These are phyloP conservation scores for Cylindroiulus punctatus DNA, from an alignment of 2,888 invertebrate genomes.

Conservation along the genomic window DNA sequence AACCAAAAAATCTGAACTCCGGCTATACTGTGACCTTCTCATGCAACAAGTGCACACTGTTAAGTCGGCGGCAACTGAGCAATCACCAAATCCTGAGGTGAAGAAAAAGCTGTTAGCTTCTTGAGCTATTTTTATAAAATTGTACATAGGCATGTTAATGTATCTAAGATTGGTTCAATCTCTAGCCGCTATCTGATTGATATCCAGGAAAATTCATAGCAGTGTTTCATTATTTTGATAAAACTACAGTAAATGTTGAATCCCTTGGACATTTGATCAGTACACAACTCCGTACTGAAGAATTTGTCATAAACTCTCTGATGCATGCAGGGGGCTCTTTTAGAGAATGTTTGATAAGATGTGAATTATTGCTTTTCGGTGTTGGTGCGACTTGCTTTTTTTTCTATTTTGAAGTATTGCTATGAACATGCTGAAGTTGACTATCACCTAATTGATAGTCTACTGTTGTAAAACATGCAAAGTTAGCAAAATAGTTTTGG, in stretches of 20 bases:
- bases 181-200: too few relatives aligned
- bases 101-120: background rate
- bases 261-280: background rate
- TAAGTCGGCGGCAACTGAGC: constrained; percentile 72
- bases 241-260: background rate
- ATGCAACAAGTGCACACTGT: constrained; percentile 86
- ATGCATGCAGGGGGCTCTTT: background rate
- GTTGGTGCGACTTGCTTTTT: background rate
- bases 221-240: too few relatives aligned
- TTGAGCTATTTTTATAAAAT: background rate
- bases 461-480: too few relatives aligned
- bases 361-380: background rate
- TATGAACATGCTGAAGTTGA: background rate
- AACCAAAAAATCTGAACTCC: constrained; percentile 79
- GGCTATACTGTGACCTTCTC: constrained; percentile 82
- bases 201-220: too few relatives aligned
- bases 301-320: background rate
- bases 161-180: too few relatives aligned
- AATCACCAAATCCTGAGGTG: constrained; percentile 42
- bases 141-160: too few relatives aligned
- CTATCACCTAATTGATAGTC: background rate
- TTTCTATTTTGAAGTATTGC: background rate
- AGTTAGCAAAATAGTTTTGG: too few relatives aligned
- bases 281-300: background rate
- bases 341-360: background rate